Evolutionary conservation across 2,797 vertebrate species (phyloP), one percentile per base, ranked within the genome.

Genomic region (Gymnopithys bicolor): DNA sequence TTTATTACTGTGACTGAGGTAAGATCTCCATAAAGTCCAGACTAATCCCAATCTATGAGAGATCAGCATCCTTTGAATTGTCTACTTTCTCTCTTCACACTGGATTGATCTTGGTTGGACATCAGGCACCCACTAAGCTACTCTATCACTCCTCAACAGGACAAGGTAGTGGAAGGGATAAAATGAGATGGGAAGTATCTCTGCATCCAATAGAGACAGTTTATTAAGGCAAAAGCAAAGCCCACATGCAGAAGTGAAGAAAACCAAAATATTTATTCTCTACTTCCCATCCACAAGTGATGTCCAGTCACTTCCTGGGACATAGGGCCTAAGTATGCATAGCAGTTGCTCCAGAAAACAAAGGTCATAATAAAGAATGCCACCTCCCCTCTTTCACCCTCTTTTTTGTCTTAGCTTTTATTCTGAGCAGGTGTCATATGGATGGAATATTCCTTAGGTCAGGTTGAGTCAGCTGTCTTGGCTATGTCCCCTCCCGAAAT

Each of bases 311-410:
- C 15, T 68, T 33, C 27, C 33, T 17, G 1, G 45, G 27, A 63
- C 33, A 22, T 2, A 33, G 27, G 48, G 11, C 45, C 66, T 71
- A 39, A 67, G 5, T 68, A 22, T n/a, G 13, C 13, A 30, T 30
- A 66, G 52, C 15, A 33, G 25, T 45, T 81, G 32, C 30, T 89
- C 32, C 19, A 41, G 49, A 45, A 77, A 64, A 48, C 22, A 77
- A 71, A 58, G 5, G 4, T 63, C 3, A 3, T 62, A 27, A 28
- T 48, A 73, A 45, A 1, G 3, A 77, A 53, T 33, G 5, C 13
- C 17, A 19, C 9, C 8, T 21, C 6, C 32, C 5, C 3, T 7
- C 18, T 53, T 28, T 59, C 0, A 0, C 6, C 11, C 9, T 13
- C 28, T 62, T 59, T 28, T 53, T 68, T 55, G 58, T 62, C 43